Evolutionary conservation across 2,888 invertebrate species (phyloP).

Genomic region (Diarsia rubi): DNA sequence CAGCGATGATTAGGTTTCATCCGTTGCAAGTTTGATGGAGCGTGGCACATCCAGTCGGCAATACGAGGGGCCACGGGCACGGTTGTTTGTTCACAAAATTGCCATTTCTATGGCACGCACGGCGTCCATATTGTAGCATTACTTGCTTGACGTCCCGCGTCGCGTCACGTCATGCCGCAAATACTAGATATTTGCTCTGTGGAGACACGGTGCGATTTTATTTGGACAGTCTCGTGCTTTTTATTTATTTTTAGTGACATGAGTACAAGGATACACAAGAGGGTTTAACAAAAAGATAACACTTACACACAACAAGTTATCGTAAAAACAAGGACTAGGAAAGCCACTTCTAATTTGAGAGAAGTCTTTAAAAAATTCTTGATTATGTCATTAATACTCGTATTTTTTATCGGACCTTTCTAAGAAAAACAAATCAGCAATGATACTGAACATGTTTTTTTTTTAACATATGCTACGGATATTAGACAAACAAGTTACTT

Average conservation of each 20-base stretch:
- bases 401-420: background rate
- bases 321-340: background rate
- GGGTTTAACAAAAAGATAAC: background rate
- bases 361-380: background rate
- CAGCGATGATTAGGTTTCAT: conserved; percentile 77
- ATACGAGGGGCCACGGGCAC: conserved; percentile 70
- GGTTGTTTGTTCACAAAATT: conserved; percentile 81
- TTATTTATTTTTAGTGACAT: background rate
- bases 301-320: background rate
- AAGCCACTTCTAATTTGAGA: background rate
- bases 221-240: conserved; percentile 24
- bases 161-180: conserved; percentile 66
- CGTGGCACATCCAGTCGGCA: conserved; percentile 69
- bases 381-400: too few relatives aligned
- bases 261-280: background rate
- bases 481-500: conserved; percentile 41
- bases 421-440: background rate
- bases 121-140: conserved; percentile 74
- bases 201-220: conserved; percentile 35
- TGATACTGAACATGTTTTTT: background rate
- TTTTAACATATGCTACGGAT: conserved; percentile 22
- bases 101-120: conserved; percentile 80
- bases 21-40: conserved; percentile 76
- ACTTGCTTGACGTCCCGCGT: conserved; percentile 66
- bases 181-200: conserved; percentile 57